Conservation (phyloP, 2,797 vertebrate genomes). For the Pangasius djambal region DNA sequence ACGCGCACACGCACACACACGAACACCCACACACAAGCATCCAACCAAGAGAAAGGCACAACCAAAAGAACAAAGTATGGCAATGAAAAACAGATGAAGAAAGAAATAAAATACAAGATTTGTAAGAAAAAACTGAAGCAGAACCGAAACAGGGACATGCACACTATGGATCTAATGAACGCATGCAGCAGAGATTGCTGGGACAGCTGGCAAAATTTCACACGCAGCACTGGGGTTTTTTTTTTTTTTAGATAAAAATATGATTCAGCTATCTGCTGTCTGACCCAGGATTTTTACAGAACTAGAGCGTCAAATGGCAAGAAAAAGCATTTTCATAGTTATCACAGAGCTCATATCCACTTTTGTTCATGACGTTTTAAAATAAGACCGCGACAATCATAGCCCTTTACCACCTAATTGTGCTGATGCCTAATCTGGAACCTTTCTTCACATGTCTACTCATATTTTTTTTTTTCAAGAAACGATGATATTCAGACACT, state of each 20-base stretch:
- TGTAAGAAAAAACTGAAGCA: constrained; percentile 72
- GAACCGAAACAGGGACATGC: constrained; percentile 81
- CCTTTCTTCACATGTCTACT: neutral
- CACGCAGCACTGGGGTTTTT: neutral
- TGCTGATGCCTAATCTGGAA: neutral
- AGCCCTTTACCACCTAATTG: neutral
- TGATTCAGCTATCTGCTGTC: constrained; percentile 84
- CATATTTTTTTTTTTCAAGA: neutral
- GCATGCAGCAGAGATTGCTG: constrained; percentile 98
- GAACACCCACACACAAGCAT: constrained; percentile 89
- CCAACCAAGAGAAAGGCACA: constrained; percentile 96
- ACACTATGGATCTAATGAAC: constrained; percentile 89
- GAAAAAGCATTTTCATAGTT: neutral
- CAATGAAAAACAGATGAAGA: constrained; percentile 83
- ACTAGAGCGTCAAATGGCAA: neutral
- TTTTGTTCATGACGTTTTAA: neutral
- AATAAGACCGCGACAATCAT: neutral
- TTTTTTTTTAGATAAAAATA: too few relatives aligned
- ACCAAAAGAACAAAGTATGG: constrained; percentile 91
- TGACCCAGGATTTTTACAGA: constrained; percentile 82
- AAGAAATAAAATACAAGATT: constrained; percentile 79
- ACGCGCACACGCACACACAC: constrained; percentile 76
- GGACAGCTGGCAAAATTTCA: constrained; percentile 78
- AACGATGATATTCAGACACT: neutral
- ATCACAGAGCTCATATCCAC: neutral